Conservation (phyloP, 2,888 invertebrate genomes). For the Apamea anceps region DNA sequence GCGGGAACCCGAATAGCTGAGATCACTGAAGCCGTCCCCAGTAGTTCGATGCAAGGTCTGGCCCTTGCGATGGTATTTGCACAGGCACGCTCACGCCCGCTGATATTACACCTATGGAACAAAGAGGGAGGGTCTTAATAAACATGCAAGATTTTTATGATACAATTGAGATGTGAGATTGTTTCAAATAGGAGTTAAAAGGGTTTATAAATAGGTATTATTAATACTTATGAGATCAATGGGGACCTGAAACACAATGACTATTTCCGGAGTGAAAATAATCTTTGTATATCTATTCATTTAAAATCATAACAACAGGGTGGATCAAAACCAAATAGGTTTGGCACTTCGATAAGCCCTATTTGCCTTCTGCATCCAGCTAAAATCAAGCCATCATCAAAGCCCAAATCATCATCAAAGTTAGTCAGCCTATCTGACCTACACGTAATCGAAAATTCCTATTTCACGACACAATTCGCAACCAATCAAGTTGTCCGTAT, state of each 20-base stretch:
- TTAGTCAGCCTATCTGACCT: constrained; percentile 1
- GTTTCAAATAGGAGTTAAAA: neutral
- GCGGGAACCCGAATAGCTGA: constrained; percentile 96
- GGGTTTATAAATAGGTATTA: neutral
- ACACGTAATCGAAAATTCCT: constrained; percentile 49
- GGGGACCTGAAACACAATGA: neutral
- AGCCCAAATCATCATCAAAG: neutral
- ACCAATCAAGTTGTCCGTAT: constrained; percentile 69
- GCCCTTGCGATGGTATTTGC: constrained; percentile 96
- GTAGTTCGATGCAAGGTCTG: constrained; percentile 95
- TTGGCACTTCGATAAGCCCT: neutral
- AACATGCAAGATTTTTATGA: constrained; percentile 2
- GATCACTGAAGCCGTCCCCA: constrained; percentile 98
- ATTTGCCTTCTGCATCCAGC: neutral
- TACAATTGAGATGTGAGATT: constrained; percentile 3
- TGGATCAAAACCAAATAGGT: neutral
- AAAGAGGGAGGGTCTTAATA: constrained; percentile 69
- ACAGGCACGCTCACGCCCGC: constrained; percentile 98
- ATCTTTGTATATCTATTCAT: neutral
- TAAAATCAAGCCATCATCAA: neutral
- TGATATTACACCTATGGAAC: constrained; percentile 95
- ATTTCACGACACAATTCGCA: constrained; percentile 56
- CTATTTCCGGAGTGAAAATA: neutral
- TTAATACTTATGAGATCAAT: neutral
- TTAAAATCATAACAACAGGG: neutral